A percentile compares a stretch with the other conserved stretches of the same genome.
Evolutionary conservation across 2,888 invertebrate species (phyloP).

Genomic region (Cosmopolites sordidus): DNA sequence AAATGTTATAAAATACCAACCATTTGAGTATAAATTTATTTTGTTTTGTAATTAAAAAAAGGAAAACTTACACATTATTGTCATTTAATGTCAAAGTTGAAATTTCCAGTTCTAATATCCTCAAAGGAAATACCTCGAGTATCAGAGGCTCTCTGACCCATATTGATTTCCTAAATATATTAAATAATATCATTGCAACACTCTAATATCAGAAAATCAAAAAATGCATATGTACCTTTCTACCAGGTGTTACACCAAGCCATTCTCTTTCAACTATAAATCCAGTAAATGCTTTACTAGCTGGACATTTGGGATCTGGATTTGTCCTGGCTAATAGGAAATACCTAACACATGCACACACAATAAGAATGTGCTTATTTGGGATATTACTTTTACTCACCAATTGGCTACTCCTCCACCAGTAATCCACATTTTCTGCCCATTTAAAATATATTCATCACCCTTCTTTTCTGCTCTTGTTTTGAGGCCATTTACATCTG

Average conservation of each 20-base stretch:
- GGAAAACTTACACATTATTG: too few relatives aligned
- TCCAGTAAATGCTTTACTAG: conserved; percentile 92
- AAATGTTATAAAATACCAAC: too few relatives aligned
- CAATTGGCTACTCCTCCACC: conserved; percentile 96
- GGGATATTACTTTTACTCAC: conserved; percentile 47
- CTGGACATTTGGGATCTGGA: conserved; percentile 85
- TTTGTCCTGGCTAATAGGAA: conserved; percentile 92
- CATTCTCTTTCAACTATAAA: conserved; percentile 93
- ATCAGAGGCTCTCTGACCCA: conserved; percentile 96
- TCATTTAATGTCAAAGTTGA: too few relatives aligned
- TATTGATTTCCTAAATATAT: conserved; percentile 73
- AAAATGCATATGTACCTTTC: conserved; percentile 74
- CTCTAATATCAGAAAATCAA: background rate
- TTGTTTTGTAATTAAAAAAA: too few relatives aligned
- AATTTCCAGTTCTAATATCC: conserved; percentile 89
- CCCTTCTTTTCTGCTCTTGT: conserved; percentile 92
- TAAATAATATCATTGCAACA: too few relatives aligned
- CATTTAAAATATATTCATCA: conserved; percentile 85
- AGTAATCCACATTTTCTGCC: conserved; percentile 99
- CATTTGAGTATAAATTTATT: too few relatives aligned
- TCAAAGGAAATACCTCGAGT: conserved; percentile 95
- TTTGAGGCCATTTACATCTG: conserved; percentile 89
- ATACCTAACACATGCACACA: conserved; percentile 53
- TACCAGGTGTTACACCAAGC: conserved; percentile 81
- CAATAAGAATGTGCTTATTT: background rate